A percentile compares a stretch with the other conserved stretches of the same genome.
Conservation (phyloP, 2,888 invertebrate species). For the Leistus spinibarbis region DNA sequence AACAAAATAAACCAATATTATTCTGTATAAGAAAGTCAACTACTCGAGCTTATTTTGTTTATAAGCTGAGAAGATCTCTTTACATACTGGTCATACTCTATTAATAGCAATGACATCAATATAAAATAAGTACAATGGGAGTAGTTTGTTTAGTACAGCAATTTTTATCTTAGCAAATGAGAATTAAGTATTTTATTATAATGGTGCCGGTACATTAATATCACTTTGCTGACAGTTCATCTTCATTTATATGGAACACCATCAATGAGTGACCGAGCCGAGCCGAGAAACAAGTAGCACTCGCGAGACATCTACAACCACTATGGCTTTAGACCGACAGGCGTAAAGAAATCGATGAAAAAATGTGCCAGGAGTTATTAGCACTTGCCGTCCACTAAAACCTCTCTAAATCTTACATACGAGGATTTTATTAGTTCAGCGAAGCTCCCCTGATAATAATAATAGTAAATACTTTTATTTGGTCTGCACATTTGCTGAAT, state of each 20-base stretch:
- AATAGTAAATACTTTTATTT: not conserved
- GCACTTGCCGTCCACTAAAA: not conserved
- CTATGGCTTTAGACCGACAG: not conserved
- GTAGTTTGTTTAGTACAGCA: too few relatives aligned
- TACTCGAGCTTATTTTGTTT: too few relatives aligned
- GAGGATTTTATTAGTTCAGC: not conserved
- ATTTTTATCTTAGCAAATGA: not conserved
- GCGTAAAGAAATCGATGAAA: not conserved
- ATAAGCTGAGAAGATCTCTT: too few relatives aligned
- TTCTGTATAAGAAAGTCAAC: too few relatives aligned
- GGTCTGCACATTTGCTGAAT: too few relatives aligned
- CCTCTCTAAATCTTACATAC: not conserved
- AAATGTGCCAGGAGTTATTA: not conserved
- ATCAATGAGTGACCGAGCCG: not conserved
- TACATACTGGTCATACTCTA: too few relatives aligned
- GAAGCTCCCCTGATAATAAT: not conserved
- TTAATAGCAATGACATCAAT: too few relatives aligned
- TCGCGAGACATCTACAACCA: not conserved
- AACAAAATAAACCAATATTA: too few relatives aligned
- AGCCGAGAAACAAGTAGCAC: not conserved
- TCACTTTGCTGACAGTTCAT: not conserved
- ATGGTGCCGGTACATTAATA: not conserved
- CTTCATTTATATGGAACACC: not conserved
- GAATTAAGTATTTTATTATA: not conserved
- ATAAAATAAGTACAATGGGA: too few relatives aligned